Evolutionary conservation across 2,113 vertebrate species (phyloP), one percentile per base, ranked within the genome.

Genomic region (Ceyx cyanopectus): DNA sequence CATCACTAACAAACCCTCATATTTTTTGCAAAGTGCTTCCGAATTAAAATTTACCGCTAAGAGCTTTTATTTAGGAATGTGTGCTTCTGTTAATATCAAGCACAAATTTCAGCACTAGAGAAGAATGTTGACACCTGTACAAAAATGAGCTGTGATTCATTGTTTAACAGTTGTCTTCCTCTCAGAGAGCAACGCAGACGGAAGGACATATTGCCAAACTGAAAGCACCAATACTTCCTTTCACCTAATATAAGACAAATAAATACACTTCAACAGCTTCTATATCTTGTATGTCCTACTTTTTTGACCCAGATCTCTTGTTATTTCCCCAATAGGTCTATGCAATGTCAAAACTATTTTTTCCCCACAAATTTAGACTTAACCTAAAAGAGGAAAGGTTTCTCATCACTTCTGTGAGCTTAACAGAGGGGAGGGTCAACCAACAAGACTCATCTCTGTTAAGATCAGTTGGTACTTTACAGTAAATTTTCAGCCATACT

Each of bases 211-310:
- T 18, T 94, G 94, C 90, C 92, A 94, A 90, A 88, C 73, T 79
- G 86, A 96, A 78, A 96, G 88, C 60, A 81, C 72, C 95, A 91
- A 82, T 72, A 97, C 74, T 94, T 95, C 85, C 95, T 93, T 94
- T 90, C 81, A 95, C 82, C 93, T 96, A 89, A 93, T 89, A 89
- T 32, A 83, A 89, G 92, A 87, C 91, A 95, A 96, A 94, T 89
- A 96, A 96, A 94, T 84, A 93, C 87, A 92, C 89, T 94, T 87
- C 79, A 83, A 93, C 81, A 88, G 84, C 61, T 85, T 89, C 92
- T 94, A 86, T 85, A 96, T 90, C 91, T 83, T 77, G 37, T 65
- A 81, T 3, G 91, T 61, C 91, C 94, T 95, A 96, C 84, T 95
- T 94, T 91, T 89, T 78, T 95, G 92, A 93, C 95, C 89, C 93